Evolutionary conservation across 2,888 invertebrate species (phyloP).

Genomic region (Ennomos erosarius): DNA sequence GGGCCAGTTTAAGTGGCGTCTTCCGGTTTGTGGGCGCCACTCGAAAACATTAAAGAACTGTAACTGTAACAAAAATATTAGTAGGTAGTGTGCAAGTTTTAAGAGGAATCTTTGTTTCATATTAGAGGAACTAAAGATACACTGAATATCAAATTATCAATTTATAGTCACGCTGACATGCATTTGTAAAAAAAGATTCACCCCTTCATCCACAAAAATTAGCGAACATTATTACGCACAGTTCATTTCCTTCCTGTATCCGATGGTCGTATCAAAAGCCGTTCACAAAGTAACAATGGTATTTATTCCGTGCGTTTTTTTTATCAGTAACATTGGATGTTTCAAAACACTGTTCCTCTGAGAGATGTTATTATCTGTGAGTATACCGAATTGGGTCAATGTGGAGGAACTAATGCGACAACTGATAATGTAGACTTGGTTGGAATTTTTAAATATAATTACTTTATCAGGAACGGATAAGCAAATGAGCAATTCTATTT

Average conservation of each 20-base stretch:
- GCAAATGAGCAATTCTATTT: too few species aligned
- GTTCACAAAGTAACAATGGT: constrained; percentile 38
- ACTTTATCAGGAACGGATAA: too few species aligned
- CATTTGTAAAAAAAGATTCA: constrained; percentile 8
- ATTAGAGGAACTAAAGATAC: too few species aligned
- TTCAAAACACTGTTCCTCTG: constrained; percentile 62
- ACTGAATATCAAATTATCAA: too few species aligned
- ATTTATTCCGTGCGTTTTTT: constrained; percentile 37
- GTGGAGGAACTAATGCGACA: constrained; percentile 49
- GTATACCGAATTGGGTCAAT: constrained; percentile 71
- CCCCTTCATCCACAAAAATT: constrained; percentile 46
- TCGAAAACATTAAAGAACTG: too few species aligned
- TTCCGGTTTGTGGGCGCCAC: too few species aligned
- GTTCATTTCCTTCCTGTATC: constrained; percentile 57
- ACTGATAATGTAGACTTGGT: constrained; percentile 49
- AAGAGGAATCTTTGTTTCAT: too few species aligned
- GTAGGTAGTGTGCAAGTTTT: too few species aligned
- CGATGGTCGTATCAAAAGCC: constrained; percentile 50
- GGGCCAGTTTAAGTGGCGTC: too few species aligned
- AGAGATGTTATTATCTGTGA: constrained; percentile 66
- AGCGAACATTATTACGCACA: constrained; percentile 47
- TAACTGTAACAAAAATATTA: too few species aligned
- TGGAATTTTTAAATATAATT: too few species aligned
- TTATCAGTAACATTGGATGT: constrained; percentile 57
- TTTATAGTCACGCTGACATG: constrained; percentile 18